Percentiles rank a stretch among this genome's conserved stretches.
phyloP scores from a whole-genome alignment of 2,888 invertebrate genomes.

The Ochropacha duplaris region DNA sequence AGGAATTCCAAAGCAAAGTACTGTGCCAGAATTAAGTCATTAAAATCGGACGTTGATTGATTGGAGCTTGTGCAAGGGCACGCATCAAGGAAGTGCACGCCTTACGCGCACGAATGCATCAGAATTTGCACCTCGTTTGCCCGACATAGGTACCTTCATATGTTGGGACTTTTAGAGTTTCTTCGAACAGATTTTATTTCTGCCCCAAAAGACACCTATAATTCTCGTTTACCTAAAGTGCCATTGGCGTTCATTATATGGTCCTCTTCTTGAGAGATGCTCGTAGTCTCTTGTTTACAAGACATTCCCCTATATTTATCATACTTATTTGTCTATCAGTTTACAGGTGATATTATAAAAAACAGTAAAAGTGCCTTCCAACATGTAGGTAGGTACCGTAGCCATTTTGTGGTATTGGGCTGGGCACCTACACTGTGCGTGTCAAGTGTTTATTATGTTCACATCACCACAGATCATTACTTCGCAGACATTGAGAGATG shows the following conservation, averaged over 20 bases:
- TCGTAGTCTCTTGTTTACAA: too few species aligned
- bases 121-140: conserved; percentile 32
- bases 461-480: conserved; percentile 14
- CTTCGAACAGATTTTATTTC: background rate
- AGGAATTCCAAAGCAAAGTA: conserved; percentile 48
- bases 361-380: too few species aligned
- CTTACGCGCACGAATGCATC: conserved; percentile 51
- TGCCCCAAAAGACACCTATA: background rate
- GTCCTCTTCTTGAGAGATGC: too few species aligned
- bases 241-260: too few species aligned
- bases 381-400: too few species aligned
- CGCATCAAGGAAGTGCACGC: conserved; percentile 71
- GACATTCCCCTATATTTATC: too few species aligned
- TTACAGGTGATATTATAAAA: too few species aligned
- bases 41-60: conserved; percentile 76
- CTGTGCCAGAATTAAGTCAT: conserved; percentile 79
- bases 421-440: too few species aligned
- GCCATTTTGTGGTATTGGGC: too few species aligned
- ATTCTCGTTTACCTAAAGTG: too few species aligned
- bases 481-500: conserved; percentile 35
- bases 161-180: background rate
- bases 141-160: conserved; percentile 23
- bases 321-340: too few species aligned
- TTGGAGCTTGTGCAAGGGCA: conserved; percentile 63
- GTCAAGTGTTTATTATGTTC: conserved; percentile 48